phyloP scores from a whole-genome alignment of 1,140 invertebrate species.

The Rhizoglyphus robini region DNA sequence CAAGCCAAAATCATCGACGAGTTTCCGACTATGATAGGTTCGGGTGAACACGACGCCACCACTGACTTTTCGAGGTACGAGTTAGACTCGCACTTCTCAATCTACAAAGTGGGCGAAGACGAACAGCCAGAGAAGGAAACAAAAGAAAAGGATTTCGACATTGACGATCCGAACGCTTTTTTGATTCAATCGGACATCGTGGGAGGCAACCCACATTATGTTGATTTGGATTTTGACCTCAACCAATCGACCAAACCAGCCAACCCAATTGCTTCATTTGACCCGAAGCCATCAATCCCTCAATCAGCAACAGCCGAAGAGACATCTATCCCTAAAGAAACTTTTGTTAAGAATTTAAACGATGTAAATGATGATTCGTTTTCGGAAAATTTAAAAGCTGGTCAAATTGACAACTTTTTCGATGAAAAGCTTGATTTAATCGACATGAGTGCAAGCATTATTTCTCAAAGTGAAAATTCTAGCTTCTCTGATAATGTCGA shows the following conservation, averaged over 20 bases:
- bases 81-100: neutral
- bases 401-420: neutral
- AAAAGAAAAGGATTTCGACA: neutral
- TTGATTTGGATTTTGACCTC: neutral
- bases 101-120: neutral
- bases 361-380: neutral
- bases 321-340: neutral
- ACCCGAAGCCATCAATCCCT: neutral
- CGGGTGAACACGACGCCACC: neutral
- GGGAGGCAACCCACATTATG: neutral
- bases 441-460: neutral
- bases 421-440: constrained; percentile 2
- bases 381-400: neutral
- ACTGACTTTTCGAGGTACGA: neutral
- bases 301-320: neutral
- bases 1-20: neutral
- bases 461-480: neutral
- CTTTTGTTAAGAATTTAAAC: neutral
- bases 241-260: no score
- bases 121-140: neutral
- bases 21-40: neutral
- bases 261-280: neutral
- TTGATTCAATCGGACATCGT: neutral
- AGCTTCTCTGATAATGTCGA: neutral
- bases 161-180: neutral